phyloP scores from a whole-genome alignment of 2,113 vertebrate species.

The Caretta caretta region DNA sequence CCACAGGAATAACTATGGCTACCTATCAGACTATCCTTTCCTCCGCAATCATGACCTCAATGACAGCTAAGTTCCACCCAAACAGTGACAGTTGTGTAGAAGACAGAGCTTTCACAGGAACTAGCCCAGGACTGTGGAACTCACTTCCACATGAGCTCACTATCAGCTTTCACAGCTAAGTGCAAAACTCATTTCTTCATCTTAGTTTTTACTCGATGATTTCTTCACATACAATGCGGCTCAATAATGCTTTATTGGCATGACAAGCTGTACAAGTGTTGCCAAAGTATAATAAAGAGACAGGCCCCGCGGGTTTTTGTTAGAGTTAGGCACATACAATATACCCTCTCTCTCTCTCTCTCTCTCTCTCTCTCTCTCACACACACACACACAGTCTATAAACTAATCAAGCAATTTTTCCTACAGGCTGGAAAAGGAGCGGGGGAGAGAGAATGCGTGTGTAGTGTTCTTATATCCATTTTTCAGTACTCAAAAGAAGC shows the following conservation, averaged over 20 bases:
- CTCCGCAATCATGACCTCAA: background rate
- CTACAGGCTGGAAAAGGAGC: background rate
- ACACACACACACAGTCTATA: background rate
- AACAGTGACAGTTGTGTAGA: background rate
- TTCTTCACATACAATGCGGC: background rate
- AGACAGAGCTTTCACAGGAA: background rate
- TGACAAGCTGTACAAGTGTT: background rate
- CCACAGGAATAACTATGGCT: background rate
- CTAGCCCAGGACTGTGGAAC: background rate
- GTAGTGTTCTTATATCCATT: constrained; percentile 25
- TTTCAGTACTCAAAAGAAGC: constrained; percentile 3
- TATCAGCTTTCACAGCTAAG: background rate
- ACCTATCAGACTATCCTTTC: background rate
- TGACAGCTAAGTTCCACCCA: rapidly evolving
- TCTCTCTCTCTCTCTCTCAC: too few relatives aligned
- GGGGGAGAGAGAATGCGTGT: background rate
- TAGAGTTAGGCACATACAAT: background rate
- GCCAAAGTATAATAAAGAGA: background rate
- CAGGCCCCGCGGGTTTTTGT: background rate
- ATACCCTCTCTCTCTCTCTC: background rate
- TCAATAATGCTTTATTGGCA: background rate
- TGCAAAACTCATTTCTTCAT: background rate
- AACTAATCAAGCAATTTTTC: constrained; percentile 31
- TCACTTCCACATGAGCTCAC: background rate
- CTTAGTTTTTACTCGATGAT: background rate